Conservation (phyloP, 2,113 vertebrate genomes). For the Cyprinodon brontotheroides region DNA sequence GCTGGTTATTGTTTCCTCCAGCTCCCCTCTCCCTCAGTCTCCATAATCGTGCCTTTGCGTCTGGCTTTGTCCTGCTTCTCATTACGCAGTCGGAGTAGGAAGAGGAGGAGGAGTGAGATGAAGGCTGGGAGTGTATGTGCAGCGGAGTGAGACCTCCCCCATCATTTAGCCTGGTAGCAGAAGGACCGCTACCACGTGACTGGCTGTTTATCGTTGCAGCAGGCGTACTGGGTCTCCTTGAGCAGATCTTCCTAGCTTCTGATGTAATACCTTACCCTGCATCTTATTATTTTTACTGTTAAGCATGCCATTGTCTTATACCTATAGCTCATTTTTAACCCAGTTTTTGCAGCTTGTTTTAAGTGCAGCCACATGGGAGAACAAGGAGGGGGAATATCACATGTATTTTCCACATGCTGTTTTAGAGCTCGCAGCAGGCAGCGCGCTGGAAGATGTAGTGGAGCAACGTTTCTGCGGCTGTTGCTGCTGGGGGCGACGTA, state of each 20-base stretch:
- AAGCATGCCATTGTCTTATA: not conserved
- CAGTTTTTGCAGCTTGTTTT: conserved; percentile 3
- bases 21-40: conserved; percentile 40
- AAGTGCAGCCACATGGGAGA: conserved; percentile 46
- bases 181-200: conserved; percentile 61
- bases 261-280: conserved; percentile 7
- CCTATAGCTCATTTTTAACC: conserved; percentile 6
- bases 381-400: conserved; percentile 26
- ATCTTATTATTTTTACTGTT: not conserved
- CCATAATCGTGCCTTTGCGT: conserved; percentile 50
- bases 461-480: conserved; percentile 38
- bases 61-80: conserved; percentile 76
- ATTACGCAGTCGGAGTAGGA: conserved; percentile 64
- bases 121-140: conserved; percentile 50
- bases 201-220: conserved; percentile 68
- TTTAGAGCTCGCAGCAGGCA: conserved; percentile 43
- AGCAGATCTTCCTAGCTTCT: conserved; percentile 20
- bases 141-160: conserved; percentile 71
- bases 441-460: conserved; percentile 42
- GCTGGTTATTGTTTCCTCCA: conserved; percentile 48
- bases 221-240: conserved; percentile 40
- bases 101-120: conserved; percentile 56
- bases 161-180: conserved; percentile 64
- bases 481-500: conserved; percentile 11
- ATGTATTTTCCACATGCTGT: conserved; percentile 47